phyloP scores from a whole-genome alignment of 1,140 invertebrate species.

The Nasonia longicornis region DNA sequence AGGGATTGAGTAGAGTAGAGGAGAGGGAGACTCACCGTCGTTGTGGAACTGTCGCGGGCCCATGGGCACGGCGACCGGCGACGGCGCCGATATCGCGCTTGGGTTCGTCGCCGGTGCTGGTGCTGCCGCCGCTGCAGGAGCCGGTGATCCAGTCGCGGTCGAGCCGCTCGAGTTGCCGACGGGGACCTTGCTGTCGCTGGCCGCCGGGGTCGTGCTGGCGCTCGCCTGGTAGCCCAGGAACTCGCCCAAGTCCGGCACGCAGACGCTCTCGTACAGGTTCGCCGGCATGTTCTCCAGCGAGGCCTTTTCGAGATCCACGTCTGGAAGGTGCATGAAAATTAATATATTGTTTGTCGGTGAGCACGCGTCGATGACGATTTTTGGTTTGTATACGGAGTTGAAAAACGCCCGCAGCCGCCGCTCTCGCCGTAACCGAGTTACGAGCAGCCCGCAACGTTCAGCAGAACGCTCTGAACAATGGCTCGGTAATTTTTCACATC shows the following conservation, averaged over 20 bases:
- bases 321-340: slow-evolving; percentile 65
- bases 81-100: slow-evolving; percentile 48
- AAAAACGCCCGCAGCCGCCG: too few species aligned
- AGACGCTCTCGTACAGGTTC: slow-evolving; percentile 82
- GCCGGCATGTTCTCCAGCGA: slow-evolving; percentile 75
- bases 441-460: too few species aligned
- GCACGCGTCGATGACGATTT: too few species aligned
- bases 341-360: too few species aligned
- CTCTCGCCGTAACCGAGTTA: neutral
- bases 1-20: neutral
- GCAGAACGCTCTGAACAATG: neutral
- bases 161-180: slow-evolving; percentile 49
- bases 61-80: slow-evolving; percentile 53
- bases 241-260: slow-evolving; percentile 81
- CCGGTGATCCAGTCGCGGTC: slow-evolving; percentile 38
- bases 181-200: slow-evolving; percentile 63
- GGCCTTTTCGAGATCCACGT: slow-evolving; percentile 77
- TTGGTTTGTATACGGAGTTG: too few species aligned
- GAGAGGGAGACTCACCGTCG: slow-evolving; percentile 60
- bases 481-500: neutral
- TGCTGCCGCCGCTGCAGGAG: slow-evolving; percentile 47
- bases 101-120: slow-evolving; percentile 42
- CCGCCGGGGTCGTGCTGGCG: slow-evolving; percentile 5
- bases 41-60: slow-evolving; percentile 63
- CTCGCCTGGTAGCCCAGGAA: slow-evolving; percentile 73